Evolutionary conservation across 92 coral and sea anemone species (phyloP), one percentile per base, ranked within the genome.

Genomic region (Blastomussa wellsi): DNA sequence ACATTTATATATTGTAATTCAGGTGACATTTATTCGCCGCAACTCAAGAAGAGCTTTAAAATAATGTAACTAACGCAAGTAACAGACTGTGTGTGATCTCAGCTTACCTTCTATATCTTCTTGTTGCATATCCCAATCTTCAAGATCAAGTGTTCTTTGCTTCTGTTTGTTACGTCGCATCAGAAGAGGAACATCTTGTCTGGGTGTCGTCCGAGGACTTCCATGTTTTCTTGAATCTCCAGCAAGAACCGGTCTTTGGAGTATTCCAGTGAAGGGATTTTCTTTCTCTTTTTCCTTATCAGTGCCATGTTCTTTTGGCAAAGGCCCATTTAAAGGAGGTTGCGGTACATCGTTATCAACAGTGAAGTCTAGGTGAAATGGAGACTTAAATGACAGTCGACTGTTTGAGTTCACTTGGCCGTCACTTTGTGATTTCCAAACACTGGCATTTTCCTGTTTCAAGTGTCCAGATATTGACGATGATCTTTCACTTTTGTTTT

Each of bases 341-440:
- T 81, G 79, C 13, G 26, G 76, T 7, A 60, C 2, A 5, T 85
- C 83, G 37, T 76, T 47, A 77, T 84, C 77, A 16, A 76, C 86
- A 13, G 98, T 94, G 73, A 94, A 94, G 82, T 92, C 93, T 41
- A 94, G 87, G n/a, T 94, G 98, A 82, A 94, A 83, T 55, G 95
- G 91, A n/a, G 92, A 94, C 49, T 85, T 85, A 24, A 81, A 86
- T 36, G 86, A 80, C n/a, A 68, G 67, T 35, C 78, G 88, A n/a
- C 79, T 83, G 10, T 79, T 86, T 49, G 89, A n/a, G 19, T 77
- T 88, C 64, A 86, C 74, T 42, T 71, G 74, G 52, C 66, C 28
- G 28, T 92, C 91, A 60, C 87, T 87, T 38, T 39, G 32, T 17
- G 90, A 79, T 80, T 84, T 89, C 81, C 74, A 77, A 60, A 72